Base-by-base conservation (phyloP, 2,888 invertebrate genomes). In the Coenonympha glycerion region DNA sequence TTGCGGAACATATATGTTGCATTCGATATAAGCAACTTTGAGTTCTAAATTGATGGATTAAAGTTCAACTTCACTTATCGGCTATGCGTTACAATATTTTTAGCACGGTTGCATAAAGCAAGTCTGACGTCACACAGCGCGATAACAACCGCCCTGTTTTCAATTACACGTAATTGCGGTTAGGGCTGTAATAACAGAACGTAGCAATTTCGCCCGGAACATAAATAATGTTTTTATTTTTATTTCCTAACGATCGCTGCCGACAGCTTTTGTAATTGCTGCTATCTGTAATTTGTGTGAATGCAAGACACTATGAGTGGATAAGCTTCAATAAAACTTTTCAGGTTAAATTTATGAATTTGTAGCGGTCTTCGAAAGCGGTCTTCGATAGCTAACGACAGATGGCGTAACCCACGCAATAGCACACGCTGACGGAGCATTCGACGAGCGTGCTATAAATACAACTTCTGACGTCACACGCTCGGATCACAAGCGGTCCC, bases 131-230 rank as follows among this genome's bases (percentile, higher is more conserved):
- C 76, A 75, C 67, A 64, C 60, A 58, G 61, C 55, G 63, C 59
- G 62, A 65, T 77, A 80, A 80, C 76, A 68, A 76, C 74, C 73
- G 71, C 77, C 77, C 72, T 63, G 75, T 79, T 82, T 85, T 85
- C 85, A 85, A 86, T 86, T 85, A 82, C 83, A 71, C 59, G 72
- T 83, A 82, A 85, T 83, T 81, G 80, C 73, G 76, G 75, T 72
- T 65, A 67, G 71, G 71, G 72, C 79, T 66, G 71, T 80, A 82
- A 81, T 81, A 77, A 73, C 73, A 63, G 71, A 63, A 68, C 68
- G 69, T 69, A 62, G 71, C 77, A 79, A 84, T 83, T 83, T 79
- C 63, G 71, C 68, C 69, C 69, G 64, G 70, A 72, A 73, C 68
- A 70, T 69, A 80, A 81, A 82, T 82, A 76, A 71, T 66, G 69